phyloP scores from a whole-genome alignment of 2,113 vertebrate species.

The Mola mola region DNA sequence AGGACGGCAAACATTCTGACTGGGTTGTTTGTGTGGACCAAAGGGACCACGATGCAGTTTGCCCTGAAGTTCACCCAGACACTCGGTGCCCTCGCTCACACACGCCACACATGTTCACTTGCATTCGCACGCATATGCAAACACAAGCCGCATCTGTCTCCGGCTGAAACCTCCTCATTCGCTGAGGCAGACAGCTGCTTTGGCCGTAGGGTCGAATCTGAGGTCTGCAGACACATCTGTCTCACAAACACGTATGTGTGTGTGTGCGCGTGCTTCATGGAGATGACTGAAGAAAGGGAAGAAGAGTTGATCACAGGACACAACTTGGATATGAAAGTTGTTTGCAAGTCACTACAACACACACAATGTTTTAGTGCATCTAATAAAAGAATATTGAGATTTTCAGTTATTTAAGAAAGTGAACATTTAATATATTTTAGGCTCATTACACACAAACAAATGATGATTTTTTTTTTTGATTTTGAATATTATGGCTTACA shows the following conservation, averaged over 20 bases:
- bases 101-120: conserved; percentile 5
- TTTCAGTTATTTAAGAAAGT: too few species aligned
- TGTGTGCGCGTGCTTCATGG: too few species aligned
- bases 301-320: too few species aligned
- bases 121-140: conserved; percentile 8
- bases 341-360: too few species aligned
- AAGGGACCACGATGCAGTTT: conserved; percentile 25
- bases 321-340: too few species aligned
- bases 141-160: conserved; percentile 54
- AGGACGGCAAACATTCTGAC: background rate
- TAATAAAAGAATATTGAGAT: too few species aligned
- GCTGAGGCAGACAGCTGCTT: conserved; percentile 33
- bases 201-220: conserved; percentile 20
- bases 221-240: conserved; percentile 37
- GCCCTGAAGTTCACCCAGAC: conserved; percentile 49
- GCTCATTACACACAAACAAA: too few species aligned
- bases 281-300: too few species aligned
- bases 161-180: conserved; percentile 1
- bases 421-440: too few species aligned
- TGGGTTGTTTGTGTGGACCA: conserved; percentile 18
- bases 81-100: background rate
- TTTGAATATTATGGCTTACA: too few species aligned
- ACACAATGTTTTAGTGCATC: too few species aligned
- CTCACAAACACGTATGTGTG: background rate
- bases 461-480: too few species aligned